Percentiles rank a stretch among this genome's conserved stretches.
These are phyloP conservation scores for Siderastrea siderea DNA, from an alignment of 92 coral and sea anemone genomes.

Conservation along the genomic window DNA sequence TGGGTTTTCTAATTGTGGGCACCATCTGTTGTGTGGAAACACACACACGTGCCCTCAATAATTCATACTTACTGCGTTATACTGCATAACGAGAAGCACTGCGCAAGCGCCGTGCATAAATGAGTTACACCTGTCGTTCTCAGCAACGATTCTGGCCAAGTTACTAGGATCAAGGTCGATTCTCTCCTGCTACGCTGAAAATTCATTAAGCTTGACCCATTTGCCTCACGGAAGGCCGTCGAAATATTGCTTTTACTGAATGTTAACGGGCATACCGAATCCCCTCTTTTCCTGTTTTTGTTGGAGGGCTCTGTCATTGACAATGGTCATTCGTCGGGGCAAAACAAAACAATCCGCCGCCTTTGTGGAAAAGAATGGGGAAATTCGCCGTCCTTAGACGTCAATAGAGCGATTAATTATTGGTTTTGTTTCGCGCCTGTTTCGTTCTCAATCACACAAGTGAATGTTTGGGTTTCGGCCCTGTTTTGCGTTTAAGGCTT, in stretches of 20 bases:
- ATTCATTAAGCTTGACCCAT: neutral
- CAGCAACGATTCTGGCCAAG: conserved; percentile 79
- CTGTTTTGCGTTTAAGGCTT: conserved; percentile 24
- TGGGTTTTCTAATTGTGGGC: conserved; percentile 76
- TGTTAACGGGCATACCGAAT: conserved; percentile 15
- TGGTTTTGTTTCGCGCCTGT: conserved; percentile 74
- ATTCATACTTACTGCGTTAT: conserved; percentile 70
- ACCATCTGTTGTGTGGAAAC: conserved; percentile 80
- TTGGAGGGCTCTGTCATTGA: conserved; percentile 27
- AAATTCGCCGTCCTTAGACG: conserved; percentile 62
- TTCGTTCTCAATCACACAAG: conserved; percentile 39
- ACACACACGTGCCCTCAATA: conserved; percentile 80
- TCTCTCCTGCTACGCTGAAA: conserved; percentile 18
- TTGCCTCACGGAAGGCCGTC: neutral
- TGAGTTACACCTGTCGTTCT: conserved; percentile 87
- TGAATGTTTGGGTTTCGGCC: conserved; percentile 61
- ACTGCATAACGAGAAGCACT: conserved; percentile 7
- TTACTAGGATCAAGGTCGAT: conserved; percentile 24
- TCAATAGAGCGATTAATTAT: conserved; percentile 77
- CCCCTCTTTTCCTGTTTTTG: conserved; percentile 30
- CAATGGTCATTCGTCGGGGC: conserved; percentile 40
- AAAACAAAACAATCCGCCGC: conserved; percentile 44
- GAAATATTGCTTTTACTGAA: neutral
- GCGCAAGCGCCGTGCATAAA: conserved; percentile 78
- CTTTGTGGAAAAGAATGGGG: conserved; percentile 65